Evolutionary conservation across 2,888 invertebrate species (phyloP), one percentile per base, ranked within the genome.

Genomic region (Epinotia brunnichana): DNA sequence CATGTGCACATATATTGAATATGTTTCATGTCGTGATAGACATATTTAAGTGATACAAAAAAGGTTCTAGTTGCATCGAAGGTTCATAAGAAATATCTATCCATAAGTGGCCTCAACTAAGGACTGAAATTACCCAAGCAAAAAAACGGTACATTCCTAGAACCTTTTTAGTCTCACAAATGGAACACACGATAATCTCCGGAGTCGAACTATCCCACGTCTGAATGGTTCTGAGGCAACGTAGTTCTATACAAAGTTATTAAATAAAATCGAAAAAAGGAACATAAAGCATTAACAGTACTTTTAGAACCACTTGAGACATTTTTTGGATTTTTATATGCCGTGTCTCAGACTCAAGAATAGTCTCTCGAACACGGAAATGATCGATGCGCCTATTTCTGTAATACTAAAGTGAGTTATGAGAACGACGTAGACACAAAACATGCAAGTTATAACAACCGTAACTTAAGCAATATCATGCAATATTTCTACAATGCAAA

Each of bases 391-490:
- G 44, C 29, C 5, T 29, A 29, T 48, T 15, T 2, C 44, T 48
- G 44, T 7, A 48, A 48, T 48, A 48, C n/a, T 48, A 48, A n/a
- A 48, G 48, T 48, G 48, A 48, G 15, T 48, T 48, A 48, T 48
- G 48, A 39, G 53, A 60, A 66, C 67, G 56, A 72, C 61, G 54
- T 72, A 80, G 82, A 83, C 86, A 88, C 85, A 87, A 87, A 86
- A 83, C 90, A 89, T 90, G 90, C 90, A 88, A 85, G 82, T 79
- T 76, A 75, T 79, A 82, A 82, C 78, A 77, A 79, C 77, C 77
- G 39, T 75, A 82, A 79, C 81, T 80, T 79, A 80, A 56, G 75
- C 80, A 78, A 78, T 76, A 74, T 76, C 88, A 90, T 89, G 89
- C 90, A 83, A 76, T 81, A 77, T 71, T 70, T 77, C 84, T 84